Base-by-base conservation (phyloP, 1,140 invertebrate species). In the Cecropterus lyciades region DNA sequence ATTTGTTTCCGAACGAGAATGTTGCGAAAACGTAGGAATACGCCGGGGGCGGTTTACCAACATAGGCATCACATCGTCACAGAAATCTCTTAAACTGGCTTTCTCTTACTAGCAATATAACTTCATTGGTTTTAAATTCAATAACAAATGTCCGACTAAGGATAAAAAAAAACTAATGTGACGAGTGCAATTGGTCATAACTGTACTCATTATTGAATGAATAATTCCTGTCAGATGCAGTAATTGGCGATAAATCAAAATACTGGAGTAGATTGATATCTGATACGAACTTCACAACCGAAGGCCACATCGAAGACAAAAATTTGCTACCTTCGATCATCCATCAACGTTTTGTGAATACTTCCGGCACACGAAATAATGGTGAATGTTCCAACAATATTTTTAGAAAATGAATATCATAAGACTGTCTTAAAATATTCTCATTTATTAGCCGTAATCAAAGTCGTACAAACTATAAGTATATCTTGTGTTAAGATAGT, bases 11-110 rank as follows among this genome's bases (percentile, higher is more conserved):
- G 72, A 85, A 77, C 69, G 59, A 75, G 73, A 80, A 73, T 55
- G 67, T 89, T 89, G 77, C 80, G 80, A 88, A 85, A 88, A 88
- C 81, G 55, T 77, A 82, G 72, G 79, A 87, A 87, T 73, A 15
- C 49, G 48, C 59, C 33, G 16, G 9, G 37, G 48, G 37, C 33
- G 33, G 17, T 27, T 17, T 51, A 51, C 48, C 14, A 15, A 45
- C 9, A 59, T 46, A 33, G 11, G 14, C 33, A 33, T 59, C 9
- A 45, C n/a, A 6, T 27, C 40, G 13, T 7, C 6, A 27, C 13
- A 42, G 40, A 57, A 57, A 57, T 43, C 40, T 17, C 20, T 57
- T 45, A 11, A 20, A 33, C n/a, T n/a, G 9, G 9, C 13, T 52
- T 52, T 52, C 49, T 46, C 42, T 59, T 15, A 43, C 17, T 7